Percentiles rank a stretch among this genome's conserved stretches.
Conservation (phyloP, 2,888 invertebrate genomes). For the Erebia palarica region DNA sequence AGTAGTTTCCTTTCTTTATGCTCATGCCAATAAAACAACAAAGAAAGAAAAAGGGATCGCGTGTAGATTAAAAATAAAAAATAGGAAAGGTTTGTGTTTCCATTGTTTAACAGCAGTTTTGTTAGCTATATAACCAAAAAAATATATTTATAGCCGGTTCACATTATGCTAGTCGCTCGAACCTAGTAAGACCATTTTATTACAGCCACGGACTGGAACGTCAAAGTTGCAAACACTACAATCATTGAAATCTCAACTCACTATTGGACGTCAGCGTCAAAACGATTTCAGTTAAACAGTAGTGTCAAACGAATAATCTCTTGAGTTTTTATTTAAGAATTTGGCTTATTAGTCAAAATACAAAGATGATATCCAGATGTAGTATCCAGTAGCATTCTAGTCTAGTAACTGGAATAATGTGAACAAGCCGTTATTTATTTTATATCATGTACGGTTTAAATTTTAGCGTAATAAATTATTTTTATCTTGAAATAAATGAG, state of each 20-base stretch:
- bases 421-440: not conserved
- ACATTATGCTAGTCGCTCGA: not conserved
- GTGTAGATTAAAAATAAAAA: conserved; percentile 33
- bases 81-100: conserved; percentile 25
- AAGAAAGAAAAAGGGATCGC: conserved; percentile 33
- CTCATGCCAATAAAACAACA: conserved; percentile 34
- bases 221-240: too few relatives aligned
- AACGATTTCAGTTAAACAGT: too few relatives aligned
- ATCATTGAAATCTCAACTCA: not conserved
- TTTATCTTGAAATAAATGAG: conserved; percentile 20
- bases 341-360: not conserved
- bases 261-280: not conserved
- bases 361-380: not conserved
- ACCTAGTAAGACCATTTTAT: not conserved
- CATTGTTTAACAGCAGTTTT: conserved; percentile 15
- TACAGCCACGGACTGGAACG: not conserved
- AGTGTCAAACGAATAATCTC: too few relatives aligned
- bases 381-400: not conserved
- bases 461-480: conserved; percentile 24
- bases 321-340: too few relatives aligned
- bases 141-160: conserved; percentile 4
- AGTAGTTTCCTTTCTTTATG: conserved; percentile 22
- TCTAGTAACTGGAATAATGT: not conserved
- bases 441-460: conserved; percentile 18
- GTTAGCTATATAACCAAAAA: conserved; percentile 12